Evolutionary conservation across 2,113 vertebrate genomes (phyloP).

Genomic region (Eonycteris spelaea): DNA sequence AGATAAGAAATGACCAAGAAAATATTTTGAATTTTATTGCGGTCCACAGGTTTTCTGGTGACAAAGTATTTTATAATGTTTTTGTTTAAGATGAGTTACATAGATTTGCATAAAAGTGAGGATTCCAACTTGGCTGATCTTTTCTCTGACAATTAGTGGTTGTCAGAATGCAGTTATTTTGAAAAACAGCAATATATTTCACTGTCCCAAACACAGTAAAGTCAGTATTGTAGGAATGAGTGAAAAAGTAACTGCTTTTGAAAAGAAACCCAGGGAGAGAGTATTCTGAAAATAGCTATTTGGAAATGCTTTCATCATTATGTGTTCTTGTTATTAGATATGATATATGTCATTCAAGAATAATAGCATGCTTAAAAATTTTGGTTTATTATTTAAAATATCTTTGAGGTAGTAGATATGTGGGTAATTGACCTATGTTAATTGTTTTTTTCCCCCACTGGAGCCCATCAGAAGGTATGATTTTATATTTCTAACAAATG

Average conservation of each 20-base stretch:
- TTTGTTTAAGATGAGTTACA: not conserved
- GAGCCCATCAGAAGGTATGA: not conserved
- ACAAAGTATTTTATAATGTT: not conserved
- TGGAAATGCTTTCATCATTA: not conserved
- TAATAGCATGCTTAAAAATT: not conserved
- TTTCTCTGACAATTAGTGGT: not conserved
- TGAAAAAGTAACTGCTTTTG: not conserved
- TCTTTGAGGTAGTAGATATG: not conserved
- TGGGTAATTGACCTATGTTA: not conserved
- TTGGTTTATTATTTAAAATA: not conserved
- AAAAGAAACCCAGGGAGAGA: not conserved
- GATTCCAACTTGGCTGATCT: not conserved
- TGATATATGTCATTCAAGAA: not conserved
- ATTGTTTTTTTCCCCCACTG: not conserved
- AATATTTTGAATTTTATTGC: not conserved
- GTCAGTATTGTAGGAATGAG: not conserved
- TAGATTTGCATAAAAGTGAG: not conserved
- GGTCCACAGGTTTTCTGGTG: not conserved
- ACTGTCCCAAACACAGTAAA: not conserved
- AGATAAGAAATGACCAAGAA: constrained; percentile 2
- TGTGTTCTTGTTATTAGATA: not conserved
- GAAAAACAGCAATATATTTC: not conserved
- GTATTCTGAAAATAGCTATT: not conserved
- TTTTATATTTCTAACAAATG: not conserved
- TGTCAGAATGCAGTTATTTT: not conserved